Evolutionary conservation across 2,797 vertebrate genomes (phyloP).

Genomic region (Enteromius paludinosus): DNA sequence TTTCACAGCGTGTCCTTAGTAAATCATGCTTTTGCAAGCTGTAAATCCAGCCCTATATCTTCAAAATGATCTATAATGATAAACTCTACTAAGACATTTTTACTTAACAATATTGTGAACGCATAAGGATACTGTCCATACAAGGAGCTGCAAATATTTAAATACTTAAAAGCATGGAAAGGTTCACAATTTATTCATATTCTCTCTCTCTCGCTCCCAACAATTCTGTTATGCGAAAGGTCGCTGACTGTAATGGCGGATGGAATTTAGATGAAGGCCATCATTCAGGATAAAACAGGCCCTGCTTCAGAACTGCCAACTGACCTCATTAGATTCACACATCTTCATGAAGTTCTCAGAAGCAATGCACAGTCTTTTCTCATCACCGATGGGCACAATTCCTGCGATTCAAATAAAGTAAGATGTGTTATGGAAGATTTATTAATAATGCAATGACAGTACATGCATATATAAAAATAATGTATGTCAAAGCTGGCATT

Average conservation of each 20-base stretch:
- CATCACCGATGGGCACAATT: constrained; percentile 88
- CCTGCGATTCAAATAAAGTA: constrained; percentile 73
- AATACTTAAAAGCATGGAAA: constrained; percentile 1
- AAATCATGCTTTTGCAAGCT: not conserved
- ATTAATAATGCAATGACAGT: not conserved
- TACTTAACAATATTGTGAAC: not conserved
- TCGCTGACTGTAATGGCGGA: not conserved
- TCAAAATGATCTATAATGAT: not conserved
- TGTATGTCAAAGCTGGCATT: not conserved
- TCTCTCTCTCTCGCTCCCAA: not conserved
- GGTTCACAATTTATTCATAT: constrained; percentile 25
- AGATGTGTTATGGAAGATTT: not conserved
- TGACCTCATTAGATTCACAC: constrained; percentile 96
- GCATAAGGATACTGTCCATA: not conserved
- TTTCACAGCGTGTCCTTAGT: not conserved
- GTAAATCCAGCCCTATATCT: not conserved
- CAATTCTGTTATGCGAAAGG: not conserved
- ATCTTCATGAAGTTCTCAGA: constrained; percentile 91
- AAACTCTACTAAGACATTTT: not conserved
- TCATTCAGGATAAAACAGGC: constrained; percentile 23
- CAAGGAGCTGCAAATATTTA: not conserved
- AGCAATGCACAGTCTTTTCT: constrained; percentile 89
- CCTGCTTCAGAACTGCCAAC: constrained; percentile 40
- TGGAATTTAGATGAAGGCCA: constrained; percentile 4
- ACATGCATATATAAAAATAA: not conserved